Evolutionary conservation across 2,797 vertebrate species (phyloP), one percentile per base, ranked within the genome.

Genomic region (Crocidura indochinensis): DNA sequence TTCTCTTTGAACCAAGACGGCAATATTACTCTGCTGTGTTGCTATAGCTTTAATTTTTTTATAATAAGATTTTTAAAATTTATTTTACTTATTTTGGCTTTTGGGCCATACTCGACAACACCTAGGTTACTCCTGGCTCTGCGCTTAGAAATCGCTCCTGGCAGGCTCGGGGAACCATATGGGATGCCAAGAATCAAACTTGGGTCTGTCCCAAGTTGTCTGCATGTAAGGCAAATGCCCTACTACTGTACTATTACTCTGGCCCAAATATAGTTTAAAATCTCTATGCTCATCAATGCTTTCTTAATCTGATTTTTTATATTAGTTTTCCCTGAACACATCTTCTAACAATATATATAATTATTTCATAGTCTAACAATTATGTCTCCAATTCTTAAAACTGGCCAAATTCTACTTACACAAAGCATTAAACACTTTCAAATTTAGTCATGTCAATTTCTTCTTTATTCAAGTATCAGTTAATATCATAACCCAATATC

Each of bases 381-480:
- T 93, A 67, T 60, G 47, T 90, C 38, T 19, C 65, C 31, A 71
- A 44, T 80, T 91, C 83, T 31, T 60, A 38, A 86, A 84, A 80
- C 29, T 82, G 62, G 81, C 27, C 26, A 64, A 26, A 84, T 76
- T 76, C 67, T 72, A 89, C n/a, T 15, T 27, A n/a, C n/a, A n/a
- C n/a, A n/a, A 89, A 84, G 69, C 15, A 72, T 46, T 19, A 87
- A 91, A 76, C 27, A 51, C 2, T 14, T 89, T 83, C 38, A 71
- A 81, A 71, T 81, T 65, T 62, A 84, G n/a, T 79, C 46, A 60
- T 15, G 14, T 73, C 19, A 47, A 46, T 72, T 49, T n/a, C 65
- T 87, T 46, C 69, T 7, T 29, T 94, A 46, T 91, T 38, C 56
- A 80, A 76, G 79, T 51, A 81, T 38, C 10, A 44, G 14, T 17